Evolutionary conservation across 2,888 invertebrate species (phyloP), one percentile per base, ranked within the genome.

Genomic region (Conchocele bisecta): DNA sequence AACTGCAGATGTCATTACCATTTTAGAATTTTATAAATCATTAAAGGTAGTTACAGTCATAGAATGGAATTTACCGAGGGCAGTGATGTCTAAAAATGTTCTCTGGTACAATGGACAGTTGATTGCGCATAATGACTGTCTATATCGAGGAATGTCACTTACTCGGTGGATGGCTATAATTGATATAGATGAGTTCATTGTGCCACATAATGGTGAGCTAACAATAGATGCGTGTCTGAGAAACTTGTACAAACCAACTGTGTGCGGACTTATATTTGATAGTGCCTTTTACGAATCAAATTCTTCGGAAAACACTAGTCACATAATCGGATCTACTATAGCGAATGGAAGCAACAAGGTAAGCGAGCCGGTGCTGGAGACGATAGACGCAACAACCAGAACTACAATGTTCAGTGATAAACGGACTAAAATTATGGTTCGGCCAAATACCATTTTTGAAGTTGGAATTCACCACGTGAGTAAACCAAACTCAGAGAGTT

Each of bases 391-490:
- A 22, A 74, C 70, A 28, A 63, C 48, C 11, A 54, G 81, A 31
- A 70, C 82, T 24, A 60, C 54, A 46, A 53, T 61, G 13, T 73
- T 74, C 31, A 84, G 84, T 64, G 68, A 79, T 22, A 74, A 87
- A 20, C 75, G 89, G 42, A 87, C 90, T 3, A 91, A 91, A 71
- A 90, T 90, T 56, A 84, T 91, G 68, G 82, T 90, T 13, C 79
- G 84, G 29, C 90, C 91, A 1, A 77, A 83, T 51, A 82, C 86
- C 61, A 85, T 91, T 26, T 91, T 90, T 74, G 91, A 91, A 70
- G 87, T 89, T 69, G 91, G 91, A 0, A 91, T 91, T 51, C 91
- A 91, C 71, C 91, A 91, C 77, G 88, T 91, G 37, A 90, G 90
- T 71, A 85, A 90, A 64, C 91, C 89, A 28, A 83, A 87, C 17